Conservation (phyloP, 2,797 vertebrate genomes). For the Pachyuromys duprasi region DNA sequence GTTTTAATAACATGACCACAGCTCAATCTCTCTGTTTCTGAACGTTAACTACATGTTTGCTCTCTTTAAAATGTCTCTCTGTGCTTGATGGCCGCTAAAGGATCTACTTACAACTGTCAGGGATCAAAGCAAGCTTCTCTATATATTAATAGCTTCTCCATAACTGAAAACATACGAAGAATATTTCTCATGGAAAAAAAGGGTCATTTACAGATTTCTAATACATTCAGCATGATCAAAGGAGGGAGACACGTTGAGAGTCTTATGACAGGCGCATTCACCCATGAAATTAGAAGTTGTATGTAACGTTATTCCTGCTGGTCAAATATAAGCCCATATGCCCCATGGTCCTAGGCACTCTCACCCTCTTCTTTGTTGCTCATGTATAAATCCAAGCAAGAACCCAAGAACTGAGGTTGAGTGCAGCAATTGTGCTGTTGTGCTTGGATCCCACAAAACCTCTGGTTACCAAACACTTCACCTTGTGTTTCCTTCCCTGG, state of each 20-base stretch:
- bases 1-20: slow-evolving; percentile 2
- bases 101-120: background rate
- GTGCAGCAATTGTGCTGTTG: background rate
- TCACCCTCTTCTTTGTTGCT: background rate
- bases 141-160: background rate
- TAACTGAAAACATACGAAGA: background rate
- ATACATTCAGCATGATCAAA: background rate
- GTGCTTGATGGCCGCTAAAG: background rate
- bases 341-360: background rate
- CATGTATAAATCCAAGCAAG: background rate
- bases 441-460: no score
- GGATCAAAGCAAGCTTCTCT: background rate
- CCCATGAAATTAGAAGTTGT: background rate
- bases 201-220: background rate
- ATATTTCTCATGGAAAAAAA: background rate
- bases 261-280: background rate
- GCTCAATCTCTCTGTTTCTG: background rate
- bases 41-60: background rate
- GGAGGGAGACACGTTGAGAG: background rate
- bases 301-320: background rate
- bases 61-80: background rate
- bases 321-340: slow-evolving; percentile 6
- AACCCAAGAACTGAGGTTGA: background rate
- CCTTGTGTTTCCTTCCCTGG: background rate
- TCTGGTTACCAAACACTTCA: background rate